phyloP scores from a whole-genome alignment of 2,888 invertebrate genomes.

The Drosophila subsilvestris region DNA sequence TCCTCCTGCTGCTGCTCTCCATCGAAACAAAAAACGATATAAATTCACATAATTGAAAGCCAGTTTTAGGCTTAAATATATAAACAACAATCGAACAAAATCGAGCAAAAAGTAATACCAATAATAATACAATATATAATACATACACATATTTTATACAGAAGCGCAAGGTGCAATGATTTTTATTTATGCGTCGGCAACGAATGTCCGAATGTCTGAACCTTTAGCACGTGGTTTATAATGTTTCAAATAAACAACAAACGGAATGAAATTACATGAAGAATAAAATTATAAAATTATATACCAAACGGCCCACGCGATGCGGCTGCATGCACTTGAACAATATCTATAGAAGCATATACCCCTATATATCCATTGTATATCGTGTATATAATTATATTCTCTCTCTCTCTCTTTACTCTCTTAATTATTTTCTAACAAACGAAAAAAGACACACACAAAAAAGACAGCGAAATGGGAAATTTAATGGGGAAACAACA shows the following conservation, averaged over 20 bases:
- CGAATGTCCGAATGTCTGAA: constrained; percentile 35
- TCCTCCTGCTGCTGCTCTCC: constrained; percentile 10
- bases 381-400: constrained; percentile 33
- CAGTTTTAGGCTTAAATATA: constrained; percentile 60
- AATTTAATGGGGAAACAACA: constrained; percentile 52
- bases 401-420: constrained; percentile 18
- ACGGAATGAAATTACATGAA: constrained; percentile 3
- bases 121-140: constrained; percentile 12
- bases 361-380: constrained; percentile 25
- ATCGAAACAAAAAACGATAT: constrained; percentile 17
- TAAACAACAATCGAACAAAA: constrained; percentile 39
- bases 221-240: constrained; percentile 31
- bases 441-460: constrained; percentile 15
- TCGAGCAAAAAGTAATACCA: constrained; percentile 43
- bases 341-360: constrained; percentile 18
- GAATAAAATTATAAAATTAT: constrained; percentile 33
- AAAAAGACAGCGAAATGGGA: constrained; percentile 42
- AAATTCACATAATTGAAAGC: constrained; percentile 71
- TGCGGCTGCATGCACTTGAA: constrained; percentile 54
- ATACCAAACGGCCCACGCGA: constrained; percentile 50
- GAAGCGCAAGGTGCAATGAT: constrained; percentile 69
- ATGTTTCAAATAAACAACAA: constrained; percentile 19
- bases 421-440: constrained; percentile 60
- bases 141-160: constrained; percentile 45
- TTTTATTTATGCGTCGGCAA: constrained; percentile 64